phyloP scores from a whole-genome alignment of 2,113 vertebrate species.

The Prinia subflava region DNA sequence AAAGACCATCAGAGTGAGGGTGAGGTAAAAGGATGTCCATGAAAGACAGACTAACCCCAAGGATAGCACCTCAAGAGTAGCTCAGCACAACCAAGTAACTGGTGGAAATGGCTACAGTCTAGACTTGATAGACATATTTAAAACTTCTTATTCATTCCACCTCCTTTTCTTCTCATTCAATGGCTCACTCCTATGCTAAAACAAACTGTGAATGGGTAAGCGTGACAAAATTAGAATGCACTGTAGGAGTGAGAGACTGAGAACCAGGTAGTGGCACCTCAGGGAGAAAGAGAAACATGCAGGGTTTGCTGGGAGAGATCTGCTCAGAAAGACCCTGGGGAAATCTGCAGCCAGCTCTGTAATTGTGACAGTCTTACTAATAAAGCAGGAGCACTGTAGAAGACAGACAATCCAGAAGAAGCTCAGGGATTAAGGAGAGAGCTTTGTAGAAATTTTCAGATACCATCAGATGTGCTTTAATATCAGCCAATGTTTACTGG shows the following conservation, averaged over 20 bases:
- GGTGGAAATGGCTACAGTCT: background rate
- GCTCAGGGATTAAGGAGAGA: conserved; percentile 11
- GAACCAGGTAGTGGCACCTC: background rate
- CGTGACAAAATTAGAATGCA: background rate
- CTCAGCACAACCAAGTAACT: background rate
- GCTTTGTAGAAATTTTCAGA: conserved; percentile 29
- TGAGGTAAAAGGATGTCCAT: background rate
- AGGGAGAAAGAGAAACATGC: background rate
- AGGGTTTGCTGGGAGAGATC: background rate
- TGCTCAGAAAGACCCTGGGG: background rate
- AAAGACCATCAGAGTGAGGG: background rate
- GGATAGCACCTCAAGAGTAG: background rate
- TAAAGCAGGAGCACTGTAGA: background rate
- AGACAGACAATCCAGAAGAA: conserved; percentile 10
- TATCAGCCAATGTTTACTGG: background rate
- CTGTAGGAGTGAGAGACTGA: background rate
- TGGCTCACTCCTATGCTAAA: background rate
- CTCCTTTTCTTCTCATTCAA: background rate
- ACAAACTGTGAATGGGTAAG: background rate
- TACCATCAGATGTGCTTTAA: background rate
- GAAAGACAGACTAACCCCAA: background rate
- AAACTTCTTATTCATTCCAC: background rate
- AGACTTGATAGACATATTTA: background rate
- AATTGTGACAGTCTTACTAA: conserved; percentile 8
- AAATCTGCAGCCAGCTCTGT: background rate